Evolutionary conservation across 2,113 vertebrate genomes (phyloP), one percentile per base, ranked within the genome.

Genomic region (Cheilinus undulatus): DNA sequence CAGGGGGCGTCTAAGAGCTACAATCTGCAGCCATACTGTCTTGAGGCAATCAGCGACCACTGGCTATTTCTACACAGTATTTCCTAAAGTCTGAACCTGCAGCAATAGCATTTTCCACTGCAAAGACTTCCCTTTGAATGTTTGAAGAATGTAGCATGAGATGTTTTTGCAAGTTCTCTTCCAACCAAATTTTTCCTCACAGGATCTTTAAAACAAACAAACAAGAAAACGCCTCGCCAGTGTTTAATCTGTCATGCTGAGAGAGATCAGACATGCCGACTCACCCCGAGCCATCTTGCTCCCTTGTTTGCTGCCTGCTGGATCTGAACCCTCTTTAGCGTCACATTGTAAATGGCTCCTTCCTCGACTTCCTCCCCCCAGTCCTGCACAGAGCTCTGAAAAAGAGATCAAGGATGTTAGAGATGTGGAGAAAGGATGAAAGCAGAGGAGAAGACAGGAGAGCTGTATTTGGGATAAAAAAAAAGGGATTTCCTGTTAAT

Each of bases 241-340:
- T 17, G 14, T 42, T 3, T 7, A n/a, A 20, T 20, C 19, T 45
- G 38, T 40, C 38, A 40, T 14, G 15, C 11, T 40, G 38, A 13
- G 13, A 40, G 38, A 15, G 12, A 4, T 8, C 14, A 3, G 10
- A 66, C 9, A 3, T 14, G 61, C 52, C 17, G 4, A 73, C 92
- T 94, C 84, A 95, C 93, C 92, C 94, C 94, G 26, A 95, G 87
- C 94, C 94, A 95, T 88, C 94, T 84, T 0, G 93, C 97, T 86
- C 97, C 97, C 94, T 99, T 99, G 93, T 96, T 98, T 88, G 97
- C 96, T 11, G 96, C 96, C 88, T 99, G 97, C 77, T 97, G 95
- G 75, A 98, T 97, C 93, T 98, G 96, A 83, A 98, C 95, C 91
- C 94, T 95, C 85, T 97, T 97, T 67, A 99, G 95, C 66, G 95